phyloP scores from a whole-genome alignment of 2,888 invertebrate genomes.

The Epinotia nisella region DNA sequence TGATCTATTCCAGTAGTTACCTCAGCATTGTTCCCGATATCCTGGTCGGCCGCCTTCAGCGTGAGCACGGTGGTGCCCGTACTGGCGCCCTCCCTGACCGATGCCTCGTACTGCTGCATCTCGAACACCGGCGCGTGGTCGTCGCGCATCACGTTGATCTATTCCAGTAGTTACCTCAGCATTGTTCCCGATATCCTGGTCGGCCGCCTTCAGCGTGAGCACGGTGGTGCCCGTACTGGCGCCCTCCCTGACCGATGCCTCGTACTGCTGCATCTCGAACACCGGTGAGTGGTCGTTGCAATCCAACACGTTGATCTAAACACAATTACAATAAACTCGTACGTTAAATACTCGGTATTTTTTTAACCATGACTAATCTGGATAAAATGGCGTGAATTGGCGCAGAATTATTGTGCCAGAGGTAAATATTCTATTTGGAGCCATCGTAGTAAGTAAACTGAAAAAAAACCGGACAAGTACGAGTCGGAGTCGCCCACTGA shows the following conservation, averaged over 20 bases:
- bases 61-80: constrained; percentile 95
- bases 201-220: constrained; percentile 95
- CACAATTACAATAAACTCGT: constrained; percentile 34
- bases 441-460: too few species aligned
- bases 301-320: constrained; percentile 94
- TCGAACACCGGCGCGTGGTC: background rate
- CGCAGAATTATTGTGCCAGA: too few species aligned
- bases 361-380: background rate
- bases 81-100: constrained; percentile 94
- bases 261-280: constrained; percentile 96
- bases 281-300: constrained; percentile 97
- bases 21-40: constrained; percentile 95
- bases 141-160: background rate
- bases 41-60: constrained; percentile 96
- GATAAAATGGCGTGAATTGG: too few species aligned
- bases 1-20: constrained; percentile 63
- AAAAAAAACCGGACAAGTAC: too few species aligned
- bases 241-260: constrained; percentile 94
- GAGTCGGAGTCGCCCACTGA: too few species aligned
- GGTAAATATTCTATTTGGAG: too few species aligned
- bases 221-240: constrained; percentile 95
- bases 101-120: constrained; percentile 90
- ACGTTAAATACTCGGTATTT: background rate
- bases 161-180: constrained; percentile 86
- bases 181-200: constrained; percentile 96